Evolutionary conservation across 2,113 vertebrate genomes (phyloP).

Genomic region (Gasterosteus aculeatus): DNA sequence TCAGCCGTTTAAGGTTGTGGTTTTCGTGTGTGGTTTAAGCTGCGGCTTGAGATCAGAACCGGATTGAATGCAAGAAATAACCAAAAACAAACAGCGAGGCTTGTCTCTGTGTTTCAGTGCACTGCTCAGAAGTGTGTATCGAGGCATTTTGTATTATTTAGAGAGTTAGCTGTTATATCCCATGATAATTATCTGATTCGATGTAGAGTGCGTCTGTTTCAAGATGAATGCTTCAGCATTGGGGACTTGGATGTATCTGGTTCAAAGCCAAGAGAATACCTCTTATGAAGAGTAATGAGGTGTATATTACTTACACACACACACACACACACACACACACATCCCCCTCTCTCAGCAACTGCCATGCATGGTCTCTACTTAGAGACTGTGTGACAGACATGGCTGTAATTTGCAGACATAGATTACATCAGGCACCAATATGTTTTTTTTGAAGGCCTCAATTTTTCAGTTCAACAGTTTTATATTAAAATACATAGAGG

Average conservation of each 20-base stretch:
- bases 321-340: constrained; percentile 3
- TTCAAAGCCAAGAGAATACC: background rate
- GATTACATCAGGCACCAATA: background rate
- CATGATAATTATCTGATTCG: background rate
- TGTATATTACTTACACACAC: background rate
- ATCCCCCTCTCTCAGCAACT: background rate
- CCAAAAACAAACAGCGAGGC: background rate
- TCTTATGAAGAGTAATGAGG: background rate
- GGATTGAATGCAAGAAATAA: background rate
- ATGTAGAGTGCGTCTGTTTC: background rate
- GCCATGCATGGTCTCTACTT: background rate
- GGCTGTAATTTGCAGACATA: constrained; percentile 1
- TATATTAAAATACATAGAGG: background rate
- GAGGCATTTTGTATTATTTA: background rate
- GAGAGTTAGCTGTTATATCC: background rate
- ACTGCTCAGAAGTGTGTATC: background rate
- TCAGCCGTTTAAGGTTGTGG: background rate
- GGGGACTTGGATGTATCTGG: background rate
- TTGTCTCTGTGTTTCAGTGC: background rate
- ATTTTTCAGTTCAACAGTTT: background rate
- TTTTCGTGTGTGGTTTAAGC: background rate
- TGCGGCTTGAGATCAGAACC: background rate
- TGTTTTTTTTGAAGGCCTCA: background rate
- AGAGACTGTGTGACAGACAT: background rate
- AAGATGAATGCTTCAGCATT: background rate